Evolutionary conservation across 2,113 vertebrate genomes (phyloP), one percentile per base, ranked within the genome.

Genomic region (Campylomormyrus tamandua): DNA sequence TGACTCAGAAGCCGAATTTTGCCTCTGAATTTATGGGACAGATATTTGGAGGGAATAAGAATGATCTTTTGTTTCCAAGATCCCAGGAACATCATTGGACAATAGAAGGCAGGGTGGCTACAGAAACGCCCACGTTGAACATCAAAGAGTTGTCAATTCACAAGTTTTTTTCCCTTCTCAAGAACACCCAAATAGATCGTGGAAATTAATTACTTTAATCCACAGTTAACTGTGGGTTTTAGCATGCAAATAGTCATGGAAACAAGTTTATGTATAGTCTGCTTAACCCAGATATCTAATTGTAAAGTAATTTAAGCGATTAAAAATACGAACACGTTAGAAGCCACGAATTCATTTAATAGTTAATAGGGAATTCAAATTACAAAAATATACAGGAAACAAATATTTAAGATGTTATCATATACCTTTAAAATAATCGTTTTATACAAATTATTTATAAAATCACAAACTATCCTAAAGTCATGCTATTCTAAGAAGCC

Each of bases 21-120:
- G 91, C 92, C 94, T 92, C 94, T 94, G 95, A 96, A 95, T 96
- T 95, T 96, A 96, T 96, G 94, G 94, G 93, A 95, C 93, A 92
- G 95, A 93, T 62, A 94, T 92, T 93, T 92, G 93, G 94, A 93
- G 95, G 93, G 95, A 94, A 95, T 93, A 94, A 94, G 92, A 89
- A 91, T 93, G 90, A 93, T 95, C 93, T 95, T 94, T 94, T 97
- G 96, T 97, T 95, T 94, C 93, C 91, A 1, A 39, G 53, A 66
- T 84, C 88, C 5, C 19, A 84, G 88, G 39, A 53, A 91, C 90
- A 93, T 94, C 94, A 96, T 96, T 96, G 95, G 95, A 21, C 58
- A 91, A 92, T 53, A 90, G 83, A n/a, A 52, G 88, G 46, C 70
- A 89, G 74, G 31, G 45, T 62, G 83, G 11, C 86, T 91, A 50